Evolutionary conservation across 1,140 invertebrate species (phyloP).

Genomic region (Scaptomyza pallida): DNA sequence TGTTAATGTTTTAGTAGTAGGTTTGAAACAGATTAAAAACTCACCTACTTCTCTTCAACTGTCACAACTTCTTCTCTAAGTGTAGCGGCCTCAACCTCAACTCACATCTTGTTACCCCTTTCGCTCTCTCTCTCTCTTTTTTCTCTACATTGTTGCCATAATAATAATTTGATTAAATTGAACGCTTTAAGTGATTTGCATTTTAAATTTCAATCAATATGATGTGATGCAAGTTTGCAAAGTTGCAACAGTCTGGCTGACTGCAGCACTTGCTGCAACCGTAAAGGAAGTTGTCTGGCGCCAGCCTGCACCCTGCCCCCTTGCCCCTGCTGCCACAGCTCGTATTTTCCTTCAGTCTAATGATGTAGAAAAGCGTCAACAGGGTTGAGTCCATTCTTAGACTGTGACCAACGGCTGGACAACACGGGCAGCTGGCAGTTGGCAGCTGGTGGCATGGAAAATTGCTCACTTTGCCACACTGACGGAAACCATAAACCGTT

Average conservation of each 20-base stretch:
- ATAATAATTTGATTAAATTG: constrained; percentile 82
- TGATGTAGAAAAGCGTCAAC: constrained; percentile 42
- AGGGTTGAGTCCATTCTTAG: background rate
- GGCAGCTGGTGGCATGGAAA: constrained; percentile 17
- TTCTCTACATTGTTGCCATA: constrained; percentile 58
- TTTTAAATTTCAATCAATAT: constrained; percentile 82
- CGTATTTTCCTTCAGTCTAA: constrained; percentile 25
- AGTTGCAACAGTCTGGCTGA: no score
- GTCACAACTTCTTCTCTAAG: no score
- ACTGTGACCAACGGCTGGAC: no score
- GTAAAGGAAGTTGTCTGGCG: constrained; percentile 27
- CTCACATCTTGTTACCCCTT: background rate
- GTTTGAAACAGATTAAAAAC: no score
- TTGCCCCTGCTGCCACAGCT: background rate
- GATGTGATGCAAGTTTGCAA: constrained; percentile 36
- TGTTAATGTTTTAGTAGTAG: no score
- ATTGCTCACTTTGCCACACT: constrained; percentile 55
- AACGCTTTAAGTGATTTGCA: constrained; percentile 82
- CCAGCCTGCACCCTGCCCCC: background rate
- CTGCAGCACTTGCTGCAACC: constrained; percentile 4
- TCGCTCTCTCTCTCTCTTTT: background rate
- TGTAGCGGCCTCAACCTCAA: background rate
- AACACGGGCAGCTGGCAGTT: constrained; percentile 9
- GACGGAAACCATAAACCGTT: constrained; percentile 58
- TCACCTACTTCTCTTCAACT: no score